Evolutionary conservation across 2,888 invertebrate genomes (phyloP).

Genomic region (Carpatolechia fugitivella): DNA sequence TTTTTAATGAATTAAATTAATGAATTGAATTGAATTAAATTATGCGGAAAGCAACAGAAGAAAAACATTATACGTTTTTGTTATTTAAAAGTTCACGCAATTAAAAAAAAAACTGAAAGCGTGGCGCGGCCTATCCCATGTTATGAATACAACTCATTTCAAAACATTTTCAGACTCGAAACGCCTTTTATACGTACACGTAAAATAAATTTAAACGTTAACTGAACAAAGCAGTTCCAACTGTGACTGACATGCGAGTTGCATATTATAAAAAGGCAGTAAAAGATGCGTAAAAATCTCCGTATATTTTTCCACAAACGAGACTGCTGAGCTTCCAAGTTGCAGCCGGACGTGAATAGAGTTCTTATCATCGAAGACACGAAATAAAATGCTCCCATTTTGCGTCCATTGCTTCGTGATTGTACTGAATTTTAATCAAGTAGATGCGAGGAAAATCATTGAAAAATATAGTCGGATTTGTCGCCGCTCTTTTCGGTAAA

Average conservation of each 20-base stretch:
- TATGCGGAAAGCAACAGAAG: too few species aligned
- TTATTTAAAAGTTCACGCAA: too few species aligned
- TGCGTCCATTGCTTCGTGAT: background rate
- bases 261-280: constrained; percentile 20
- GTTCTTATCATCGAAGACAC: constrained; percentile 6
- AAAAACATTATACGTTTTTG: too few species aligned
- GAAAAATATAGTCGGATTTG: background rate
- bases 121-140: too few species aligned
- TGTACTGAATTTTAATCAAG: background rate
- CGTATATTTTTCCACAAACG: constrained; percentile 31
- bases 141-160: background rate
- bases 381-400: background rate
- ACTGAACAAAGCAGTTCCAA: constrained; percentile 21
- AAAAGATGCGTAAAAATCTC: constrained; percentile 31
- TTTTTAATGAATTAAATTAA: too few species aligned
- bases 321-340: constrained; percentile 25
- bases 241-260: constrained; percentile 19
- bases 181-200: background rate
- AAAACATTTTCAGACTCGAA: constrained; percentile 16
- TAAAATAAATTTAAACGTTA: constrained; percentile 19
- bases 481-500: background rate
- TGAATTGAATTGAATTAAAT: too few species aligned
- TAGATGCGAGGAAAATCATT: background rate
- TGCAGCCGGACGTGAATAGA: constrained; percentile 36
- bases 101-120: too few species aligned